A percentile compares a stretch with the other conserved stretches of the same genome.
Conservation (phyloP, 2,797 vertebrate genomes). For the Aeoliscus strigatus region DNA sequence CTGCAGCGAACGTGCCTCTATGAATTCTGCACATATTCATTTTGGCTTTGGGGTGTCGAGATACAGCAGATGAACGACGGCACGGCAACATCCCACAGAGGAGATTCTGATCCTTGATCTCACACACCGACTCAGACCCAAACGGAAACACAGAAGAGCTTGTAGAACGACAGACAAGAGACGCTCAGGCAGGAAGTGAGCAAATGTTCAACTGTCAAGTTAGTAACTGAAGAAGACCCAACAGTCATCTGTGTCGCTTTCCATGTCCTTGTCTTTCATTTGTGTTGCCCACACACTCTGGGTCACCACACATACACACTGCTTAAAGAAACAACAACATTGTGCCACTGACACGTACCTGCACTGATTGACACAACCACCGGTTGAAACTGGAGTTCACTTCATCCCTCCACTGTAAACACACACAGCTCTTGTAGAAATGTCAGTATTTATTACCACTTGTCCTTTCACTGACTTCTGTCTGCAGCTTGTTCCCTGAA, state of each 20-base stretch:
- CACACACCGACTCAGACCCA: background rate
- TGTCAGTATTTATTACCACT: too few relatives aligned
- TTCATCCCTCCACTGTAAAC: too few relatives aligned
- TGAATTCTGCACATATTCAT: slow-evolving; percentile 19
- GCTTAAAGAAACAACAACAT: slow-evolving; percentile 14
- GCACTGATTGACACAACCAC: too few relatives aligned
- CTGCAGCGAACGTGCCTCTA: slow-evolving; percentile 3
- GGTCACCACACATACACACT: slow-evolving; percentile 20
- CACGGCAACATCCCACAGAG: slow-evolving; percentile 16
- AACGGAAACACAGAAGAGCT: slow-evolving; percentile 7
- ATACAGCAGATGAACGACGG: slow-evolving; percentile 19
- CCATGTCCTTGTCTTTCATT: slow-evolving; percentile 4
- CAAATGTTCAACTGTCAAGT: slow-evolving; percentile 42
- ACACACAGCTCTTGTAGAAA: too few relatives aligned
- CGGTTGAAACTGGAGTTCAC: too few relatives aligned
- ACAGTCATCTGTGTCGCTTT: slow-evolving; percentile 15
- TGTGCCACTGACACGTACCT: background rate
- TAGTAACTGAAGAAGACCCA: slow-evolving; percentile 53
- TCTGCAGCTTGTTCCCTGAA: too few relatives aligned
- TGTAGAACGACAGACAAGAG: slow-evolving; percentile 4
- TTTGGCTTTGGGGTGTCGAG: slow-evolving; percentile 11
- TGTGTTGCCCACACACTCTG: slow-evolving; percentile 7
- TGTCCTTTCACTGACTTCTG: too few relatives aligned
- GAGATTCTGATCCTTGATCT: slow-evolving; percentile 18
- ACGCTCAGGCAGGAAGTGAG: slow-evolving; percentile 20